phyloP scores from a whole-genome alignment of 2,888 invertebrate species.

The Frankliniella intonsa region DNA sequence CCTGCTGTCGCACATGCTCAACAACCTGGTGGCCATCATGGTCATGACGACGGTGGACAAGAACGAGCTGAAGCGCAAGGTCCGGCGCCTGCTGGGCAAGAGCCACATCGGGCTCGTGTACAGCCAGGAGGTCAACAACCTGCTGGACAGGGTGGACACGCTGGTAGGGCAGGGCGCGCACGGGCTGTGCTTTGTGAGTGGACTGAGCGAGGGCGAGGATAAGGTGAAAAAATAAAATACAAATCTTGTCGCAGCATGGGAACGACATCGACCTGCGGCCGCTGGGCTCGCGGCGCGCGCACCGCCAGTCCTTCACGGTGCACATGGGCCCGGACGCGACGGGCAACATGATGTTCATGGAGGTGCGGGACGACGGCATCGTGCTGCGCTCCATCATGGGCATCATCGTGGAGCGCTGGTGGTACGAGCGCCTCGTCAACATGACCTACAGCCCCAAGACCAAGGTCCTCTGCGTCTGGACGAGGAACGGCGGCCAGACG shows the following conservation, averaged over 20 bases:
- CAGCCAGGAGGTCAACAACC: conserved; percentile 94
- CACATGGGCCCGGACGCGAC: conserved; percentile 91
- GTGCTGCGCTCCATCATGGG: conserved; percentile 71
- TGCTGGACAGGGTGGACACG: conserved; percentile 90
- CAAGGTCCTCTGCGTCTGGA: conserved; percentile 94
- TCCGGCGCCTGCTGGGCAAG: conserved; percentile 90
- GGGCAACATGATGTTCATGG: conserved; percentile 82
- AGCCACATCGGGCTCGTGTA: conserved; percentile 97
- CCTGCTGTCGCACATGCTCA: conserved; percentile 87
- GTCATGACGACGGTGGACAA: conserved; percentile 87
- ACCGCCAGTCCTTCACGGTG: conserved; percentile 96
- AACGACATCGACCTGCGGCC: conserved; percentile 98
- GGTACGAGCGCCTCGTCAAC: conserved; percentile 97
- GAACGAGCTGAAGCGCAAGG: conserved; percentile 76
- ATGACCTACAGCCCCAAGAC: conserved; percentile 99
- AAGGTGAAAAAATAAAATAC: background rate
- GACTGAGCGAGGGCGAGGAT: background rate
- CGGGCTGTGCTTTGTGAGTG: background rate
- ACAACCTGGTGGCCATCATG: conserved; percentile 93
- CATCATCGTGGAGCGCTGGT: conserved; percentile 92
- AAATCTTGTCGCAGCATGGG: conserved; percentile 65
- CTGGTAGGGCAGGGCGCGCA: conserved; percentile 58
- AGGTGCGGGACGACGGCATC: conserved; percentile 94
- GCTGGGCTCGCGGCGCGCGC: conserved; percentile 87
- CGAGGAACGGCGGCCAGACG: conserved; percentile 88